Conservation (phyloP, 2,113 vertebrate genomes). For the Lamprologus lemairii region DNA sequence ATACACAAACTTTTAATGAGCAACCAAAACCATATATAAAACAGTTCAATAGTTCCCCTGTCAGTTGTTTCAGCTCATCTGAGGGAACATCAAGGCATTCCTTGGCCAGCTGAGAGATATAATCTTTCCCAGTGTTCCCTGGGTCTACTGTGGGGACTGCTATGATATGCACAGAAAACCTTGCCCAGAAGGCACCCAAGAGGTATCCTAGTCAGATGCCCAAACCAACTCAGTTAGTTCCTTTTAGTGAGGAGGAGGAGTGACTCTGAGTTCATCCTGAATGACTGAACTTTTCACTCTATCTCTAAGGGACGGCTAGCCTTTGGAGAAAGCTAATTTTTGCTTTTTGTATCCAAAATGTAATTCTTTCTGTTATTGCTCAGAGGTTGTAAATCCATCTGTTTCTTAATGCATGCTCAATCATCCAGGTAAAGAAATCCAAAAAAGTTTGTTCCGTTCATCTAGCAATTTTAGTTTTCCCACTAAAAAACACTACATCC, state of each 20-base stretch:
- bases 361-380: background rate
- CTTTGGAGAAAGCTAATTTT: background rate
- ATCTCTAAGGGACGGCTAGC: accelerated
- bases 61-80: background rate
- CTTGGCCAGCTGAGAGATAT: background rate
- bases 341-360: background rate
- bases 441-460: background rate
- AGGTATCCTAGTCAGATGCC: background rate
- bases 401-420: background rate
- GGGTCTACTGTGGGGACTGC: background rate
- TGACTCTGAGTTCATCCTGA: background rate
- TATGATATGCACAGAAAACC: background rate
- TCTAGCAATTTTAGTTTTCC: too few relatives aligned
- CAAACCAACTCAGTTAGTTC: background rate
- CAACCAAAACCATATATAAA: background rate
- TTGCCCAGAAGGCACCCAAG: background rate
- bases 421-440: background rate
- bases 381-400: background rate
- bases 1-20: background rate
- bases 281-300: background rate
- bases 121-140: background rate
- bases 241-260: background rate
- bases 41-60: background rate
- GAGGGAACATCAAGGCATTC: background rate
- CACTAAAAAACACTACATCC: too few relatives aligned